Evolutionary conservation across 2,797 vertebrate species (phyloP).

Genomic region (Intellagama lesueurii): DNA sequence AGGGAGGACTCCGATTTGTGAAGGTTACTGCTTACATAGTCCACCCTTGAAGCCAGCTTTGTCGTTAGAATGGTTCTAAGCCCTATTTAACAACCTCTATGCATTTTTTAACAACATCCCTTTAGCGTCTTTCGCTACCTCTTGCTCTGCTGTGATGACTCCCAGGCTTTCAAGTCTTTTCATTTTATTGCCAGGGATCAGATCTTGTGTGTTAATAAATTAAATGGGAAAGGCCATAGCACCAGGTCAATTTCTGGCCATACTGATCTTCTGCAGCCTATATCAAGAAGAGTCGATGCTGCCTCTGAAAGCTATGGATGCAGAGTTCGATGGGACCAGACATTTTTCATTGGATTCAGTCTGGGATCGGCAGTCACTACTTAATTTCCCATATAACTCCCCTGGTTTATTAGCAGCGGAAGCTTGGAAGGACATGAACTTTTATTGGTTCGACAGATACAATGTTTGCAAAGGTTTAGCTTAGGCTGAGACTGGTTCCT

Average conservation of each 20-base stretch:
- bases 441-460: neutral
- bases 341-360: neutral
- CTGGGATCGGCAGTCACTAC: accelerated
- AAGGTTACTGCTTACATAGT: accelerated
- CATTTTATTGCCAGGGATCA: neutral
- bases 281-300: neutral
- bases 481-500: neutral
- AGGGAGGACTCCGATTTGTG: neutral
- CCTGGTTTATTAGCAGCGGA: slow-evolving; percentile 18
- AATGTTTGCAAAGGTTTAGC: neutral
- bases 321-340: accelerated
- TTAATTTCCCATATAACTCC: neutral
- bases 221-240: neutral
- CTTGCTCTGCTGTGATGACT: neutral
- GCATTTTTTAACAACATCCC: neutral
- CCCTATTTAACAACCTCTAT: neutral
- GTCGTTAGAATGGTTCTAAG: neutral
- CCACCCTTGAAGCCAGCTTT: accelerated
- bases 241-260: neutral
- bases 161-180: neutral
- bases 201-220: neutral
- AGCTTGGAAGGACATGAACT: neutral
- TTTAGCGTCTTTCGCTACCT: neutral
- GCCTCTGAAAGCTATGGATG: neutral
- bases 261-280: neutral